These are phyloP conservation scores for Siderastrea radians DNA, from an alignment of 92 coral and sea anemone species.

Conservation along the genomic window DNA sequence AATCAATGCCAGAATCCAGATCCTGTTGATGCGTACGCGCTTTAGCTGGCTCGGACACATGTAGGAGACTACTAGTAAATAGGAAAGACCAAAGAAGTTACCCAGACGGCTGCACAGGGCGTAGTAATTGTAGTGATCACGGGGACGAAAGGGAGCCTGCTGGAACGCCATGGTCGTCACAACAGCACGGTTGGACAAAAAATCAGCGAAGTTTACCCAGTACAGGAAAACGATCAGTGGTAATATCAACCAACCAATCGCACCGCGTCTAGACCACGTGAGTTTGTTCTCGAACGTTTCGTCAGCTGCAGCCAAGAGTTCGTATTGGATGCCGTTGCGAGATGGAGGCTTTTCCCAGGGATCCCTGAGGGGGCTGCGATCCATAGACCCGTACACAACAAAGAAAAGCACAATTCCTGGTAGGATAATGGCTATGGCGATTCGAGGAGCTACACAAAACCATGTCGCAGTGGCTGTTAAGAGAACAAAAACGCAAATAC, in stretches of 20 bases:
- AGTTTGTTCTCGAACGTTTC: conserved; percentile 38
- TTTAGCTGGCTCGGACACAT: no score
- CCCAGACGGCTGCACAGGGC: conserved; percentile 68
- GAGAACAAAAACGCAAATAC: neutral
- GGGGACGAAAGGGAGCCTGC: conserved; percentile 65
- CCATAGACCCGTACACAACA: conserved; percentile 37
- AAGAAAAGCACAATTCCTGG: conserved; percentile 26
- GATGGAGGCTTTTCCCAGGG: conserved; percentile 8
- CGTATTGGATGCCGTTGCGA: neutral
- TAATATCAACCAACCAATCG: conserved; percentile 18
- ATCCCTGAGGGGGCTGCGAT: conserved; percentile 31
- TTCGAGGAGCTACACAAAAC: conserved; percentile 48
- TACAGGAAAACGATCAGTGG: conserved; percentile 74
- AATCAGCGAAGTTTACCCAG: conserved; percentile 71
- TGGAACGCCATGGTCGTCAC: conserved; percentile 74
- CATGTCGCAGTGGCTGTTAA: conserved; percentile 40
- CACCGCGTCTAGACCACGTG: conserved; percentile 31
- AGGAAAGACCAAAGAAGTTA: conserved; percentile 74
- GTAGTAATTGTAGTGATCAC: conserved; percentile 84
- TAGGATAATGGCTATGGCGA: conserved; percentile 36
- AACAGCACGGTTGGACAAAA: conserved; percentile 75
- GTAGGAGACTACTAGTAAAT: conserved; percentile 6
- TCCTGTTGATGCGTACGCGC: no score
- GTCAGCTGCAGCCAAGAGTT: neutral
- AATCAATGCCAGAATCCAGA: no score